Evolutionary conservation across 2,113 vertebrate species (phyloP), one percentile per base, ranked within the genome.

Genomic region (Oreochromis spilurus): DNA sequence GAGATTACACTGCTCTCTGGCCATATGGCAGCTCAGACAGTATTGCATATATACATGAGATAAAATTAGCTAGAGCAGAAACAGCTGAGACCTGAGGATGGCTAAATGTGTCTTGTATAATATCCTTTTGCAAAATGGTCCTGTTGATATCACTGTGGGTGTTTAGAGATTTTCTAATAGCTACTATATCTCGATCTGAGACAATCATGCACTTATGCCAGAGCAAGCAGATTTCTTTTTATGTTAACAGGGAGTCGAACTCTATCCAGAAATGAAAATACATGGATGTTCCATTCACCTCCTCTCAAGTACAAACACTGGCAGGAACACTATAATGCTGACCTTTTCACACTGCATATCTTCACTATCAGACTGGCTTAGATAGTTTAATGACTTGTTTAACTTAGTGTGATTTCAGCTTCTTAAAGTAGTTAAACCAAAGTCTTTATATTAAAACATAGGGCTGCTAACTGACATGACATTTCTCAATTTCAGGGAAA

Each of bases 401-500:
- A n/a, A 19, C 29, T 6, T 21, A 34, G 16, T 31, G 17, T 65
- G 40, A 72, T 72, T 72, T 45, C 16, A 55, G 50, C 13, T 10
- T 54, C 17, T 24, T 43, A 40, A 3, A 55, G 6, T 17, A n/a
- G 31, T 21, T 53, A 14, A 50, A 77, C 45, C 24, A 50, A 31
- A 31, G 72, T 52, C 6, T n/a, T 48, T 14, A 31, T 82, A 65
- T 60, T 82, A 77, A 31, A 26, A 19, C 24, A 52, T 1, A 34
- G 16, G 43, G 24, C 29, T 54, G 57, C 77, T 60, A 26, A 78
- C 40, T 91, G 24, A 86, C 29, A 4, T 82, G 1, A 21, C 53
- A 21, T 57, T 91, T 93, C 17, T 45, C 24, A 79, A 3, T 92
- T 87, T 93, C 94, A 99, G 99, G 99, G 99, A 55, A 99, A 99